Base-by-base conservation (phyloP, 1,140 invertebrate species). In the Leptinotarsa texana region DNA sequence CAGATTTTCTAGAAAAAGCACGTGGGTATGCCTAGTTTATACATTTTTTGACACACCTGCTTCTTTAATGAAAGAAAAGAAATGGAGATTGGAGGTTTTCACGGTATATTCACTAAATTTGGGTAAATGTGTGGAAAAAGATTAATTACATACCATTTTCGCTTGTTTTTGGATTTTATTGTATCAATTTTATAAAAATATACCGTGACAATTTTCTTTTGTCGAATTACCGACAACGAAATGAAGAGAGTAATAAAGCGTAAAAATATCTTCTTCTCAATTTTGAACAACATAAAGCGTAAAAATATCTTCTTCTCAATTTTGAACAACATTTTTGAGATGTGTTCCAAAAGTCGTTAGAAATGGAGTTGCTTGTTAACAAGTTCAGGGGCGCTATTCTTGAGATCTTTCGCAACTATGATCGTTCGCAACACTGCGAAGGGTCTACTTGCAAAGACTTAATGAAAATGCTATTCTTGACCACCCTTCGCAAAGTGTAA, bases 11-110 rank as follows among this genome's bases (percentile, higher is more conserved):
- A 27, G 42, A 42, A 69, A 73, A 74, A 8, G 72, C 75, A 77
- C 75, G 75, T 77, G 75, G 75, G 75, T 73, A 66, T 63, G 47
- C 69, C 69, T 65, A 63, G 27, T 49, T 4, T 69, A 49, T n/a
- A 15, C 4, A 15, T 57, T 57, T 18, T 57, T 57, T 57, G 51
- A 57, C 51, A 57, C 51, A 57, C 51, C 51, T 57, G 51, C 51
- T 57, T 57, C 6, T 57, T 57, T 8, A 57, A 5, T 5, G 4
- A 57, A 18, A 15, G n/a, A 17, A 17, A 17, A 57, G 1, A 1
- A 57, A 57, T 57, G 51, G n/a, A 17, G n/a, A 15, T 5, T 0
- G 51, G 6, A 18, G 15, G 15, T 57, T 57, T 57, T 57, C n/a
- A 18, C 3, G 3, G 6, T 2, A 18, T 17, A 57, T 17, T 18